A percentile compares a stretch with the other conserved stretches of the same genome.
These are phyloP conservation scores for Falco columbarius DNA, from an alignment of 2,797 vertebrate species.

Conservation along the genomic window DNA sequence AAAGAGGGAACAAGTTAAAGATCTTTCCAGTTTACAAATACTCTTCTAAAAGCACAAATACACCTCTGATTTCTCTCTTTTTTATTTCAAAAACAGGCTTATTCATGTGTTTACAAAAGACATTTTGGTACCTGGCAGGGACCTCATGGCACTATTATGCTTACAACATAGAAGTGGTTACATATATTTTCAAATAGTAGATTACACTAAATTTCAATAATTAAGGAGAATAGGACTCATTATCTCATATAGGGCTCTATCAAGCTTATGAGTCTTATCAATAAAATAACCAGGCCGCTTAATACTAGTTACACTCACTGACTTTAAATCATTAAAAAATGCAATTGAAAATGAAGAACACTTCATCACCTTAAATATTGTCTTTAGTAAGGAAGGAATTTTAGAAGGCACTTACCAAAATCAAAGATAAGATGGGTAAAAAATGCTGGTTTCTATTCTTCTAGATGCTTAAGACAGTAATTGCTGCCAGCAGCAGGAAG, in stretches of 20 bases:
- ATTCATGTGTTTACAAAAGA: not conserved
- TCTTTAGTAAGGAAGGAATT: not conserved
- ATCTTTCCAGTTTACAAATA: not conserved
- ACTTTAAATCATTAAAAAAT: not conserved
- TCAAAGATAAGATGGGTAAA: not conserved
- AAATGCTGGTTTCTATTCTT: not conserved
- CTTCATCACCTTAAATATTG: not conserved
- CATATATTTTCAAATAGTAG: not conserved
- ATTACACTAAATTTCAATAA: not conserved
- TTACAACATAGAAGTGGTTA: not conserved
- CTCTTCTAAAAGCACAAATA: not conserved
- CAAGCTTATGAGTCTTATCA: not conserved
- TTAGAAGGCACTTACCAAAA: slow-evolving; percentile 9
- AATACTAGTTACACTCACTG: not conserved
- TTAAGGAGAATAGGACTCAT: not conserved
- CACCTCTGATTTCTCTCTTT: not conserved
- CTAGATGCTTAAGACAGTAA: not conserved
- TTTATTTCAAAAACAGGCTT: not conserved
- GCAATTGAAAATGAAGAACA: not conserved
- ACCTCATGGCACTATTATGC: not conserved
- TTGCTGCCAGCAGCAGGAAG: slow-evolving; percentile 4
- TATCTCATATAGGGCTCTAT: not conserved
- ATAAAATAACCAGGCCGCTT: not conserved
- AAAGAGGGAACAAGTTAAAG: slow-evolving; percentile 3
- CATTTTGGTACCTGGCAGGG: not conserved